Base-by-base conservation (phyloP, 1,140 invertebrate species). In the Drosophila aff. region DNA sequence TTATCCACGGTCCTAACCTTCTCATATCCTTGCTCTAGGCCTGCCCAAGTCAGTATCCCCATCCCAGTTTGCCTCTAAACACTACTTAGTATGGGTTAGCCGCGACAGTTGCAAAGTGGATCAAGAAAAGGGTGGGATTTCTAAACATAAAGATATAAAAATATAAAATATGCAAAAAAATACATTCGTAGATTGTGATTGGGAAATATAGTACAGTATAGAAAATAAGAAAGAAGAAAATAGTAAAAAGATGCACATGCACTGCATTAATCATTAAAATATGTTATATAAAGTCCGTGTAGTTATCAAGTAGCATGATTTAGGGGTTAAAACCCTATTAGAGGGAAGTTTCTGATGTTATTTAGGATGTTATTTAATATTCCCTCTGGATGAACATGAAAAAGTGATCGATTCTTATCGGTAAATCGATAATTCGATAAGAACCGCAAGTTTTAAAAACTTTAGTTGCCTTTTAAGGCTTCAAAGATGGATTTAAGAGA, bases 171-270 rank as follows among this genome's bases (percentile, higher is more conserved):
- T 60, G 16, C 26, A 59, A 64, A 31, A n/a, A 38, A 63, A 26
- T 16, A 63, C 16, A 36, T 36, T 26, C 6, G 15, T 5, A 23
- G 10, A 31, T 18, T 21, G 10, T 28, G 3, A 64, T 40, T 33
- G 28, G 36, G 9, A 68, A 68, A 61, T 33, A 33, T 26, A 13
- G 55, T 60, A 60, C 62, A 65, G 55, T 60, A 60, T 55, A 65
- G 52, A 38, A 55, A 38, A 6, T 2, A 21, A 38, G 4, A 23
- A 9, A 16, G 15, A 38, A 23, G 13, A 38, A 38, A 38, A 55
- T 38, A 18, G 21, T 36, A 15, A 15, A 15, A 10, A 9, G 16
- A 26, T n/a, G 46, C 3, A 9, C 21, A 10, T 50, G 4, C 2
- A 50, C 28, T n/a, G 26, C 9, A 33, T 21, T 36, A 33, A 36